Evolutionary conservation across 2,888 invertebrate genomes (phyloP).

Genomic region (Cephus runcator): DNA sequence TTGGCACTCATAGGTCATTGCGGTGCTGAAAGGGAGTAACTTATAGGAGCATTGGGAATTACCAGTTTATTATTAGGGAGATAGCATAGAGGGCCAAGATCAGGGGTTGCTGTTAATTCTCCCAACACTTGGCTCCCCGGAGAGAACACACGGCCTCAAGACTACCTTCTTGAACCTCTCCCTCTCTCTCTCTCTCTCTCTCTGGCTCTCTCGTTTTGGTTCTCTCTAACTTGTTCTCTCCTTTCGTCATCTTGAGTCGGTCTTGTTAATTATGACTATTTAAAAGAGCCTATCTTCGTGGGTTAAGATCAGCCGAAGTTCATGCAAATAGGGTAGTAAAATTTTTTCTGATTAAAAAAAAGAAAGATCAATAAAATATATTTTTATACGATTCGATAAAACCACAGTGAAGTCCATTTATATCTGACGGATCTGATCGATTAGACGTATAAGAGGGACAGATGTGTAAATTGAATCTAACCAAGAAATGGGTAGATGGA

Average conservation of each 20-base stretch:
- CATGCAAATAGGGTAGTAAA: background rate
- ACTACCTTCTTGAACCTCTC: slow-evolving; percentile 40
- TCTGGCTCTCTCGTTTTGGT: background rate
- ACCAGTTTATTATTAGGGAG: slow-evolving; percentile 65
- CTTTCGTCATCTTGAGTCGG: slow-evolving; percentile 2
- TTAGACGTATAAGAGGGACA: background rate
- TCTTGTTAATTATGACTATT: slow-evolving; percentile 1
- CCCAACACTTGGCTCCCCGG: slow-evolving; percentile 58
- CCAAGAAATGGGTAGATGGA: background rate
- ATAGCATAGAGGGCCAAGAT: slow-evolving; percentile 59
- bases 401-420: background rate
- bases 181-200: background rate
- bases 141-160: slow-evolving; percentile 60
- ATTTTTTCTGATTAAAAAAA: background rate
- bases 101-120: slow-evolving; percentile 63
- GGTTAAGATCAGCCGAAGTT: background rate
- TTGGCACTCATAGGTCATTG: slow-evolving; percentile 59
- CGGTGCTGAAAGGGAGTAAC: slow-evolving; percentile 63
- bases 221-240: slow-evolving; percentile 17
- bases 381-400: background rate
- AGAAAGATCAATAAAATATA: background rate
- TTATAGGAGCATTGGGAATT: slow-evolving; percentile 66
- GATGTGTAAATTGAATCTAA: background rate
- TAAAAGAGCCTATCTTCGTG: background rate
- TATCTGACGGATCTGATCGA: background rate